These are phyloP conservation scores for Adela reaumurella DNA, from an alignment of 2,888 invertebrate genomes.

Conservation along the genomic window DNA sequence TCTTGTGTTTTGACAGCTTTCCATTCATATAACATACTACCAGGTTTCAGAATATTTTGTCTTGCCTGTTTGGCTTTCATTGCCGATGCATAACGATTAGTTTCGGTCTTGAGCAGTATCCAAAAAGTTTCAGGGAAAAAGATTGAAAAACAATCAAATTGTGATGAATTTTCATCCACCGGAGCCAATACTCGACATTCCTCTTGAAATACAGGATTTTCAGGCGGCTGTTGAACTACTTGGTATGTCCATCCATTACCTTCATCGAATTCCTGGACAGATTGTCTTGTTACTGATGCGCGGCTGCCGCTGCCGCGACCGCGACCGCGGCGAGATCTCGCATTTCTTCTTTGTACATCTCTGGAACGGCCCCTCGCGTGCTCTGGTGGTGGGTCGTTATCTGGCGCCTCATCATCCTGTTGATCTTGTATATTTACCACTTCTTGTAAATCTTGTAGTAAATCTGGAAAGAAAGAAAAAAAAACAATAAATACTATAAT, in stretches of 20 bases:
- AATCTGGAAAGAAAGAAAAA: slow-evolving; percentile 8
- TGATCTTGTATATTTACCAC: slow-evolving; percentile 5
- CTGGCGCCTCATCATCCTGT: slow-evolving; percentile 1
- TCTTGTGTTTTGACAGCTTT: slow-evolving; percentile 9
- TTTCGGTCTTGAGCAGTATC: slow-evolving; percentile 6
- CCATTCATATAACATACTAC: slow-evolving; percentile 7
- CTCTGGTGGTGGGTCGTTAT: too few relatives aligned
- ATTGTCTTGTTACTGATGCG: slow-evolving; percentile 3
- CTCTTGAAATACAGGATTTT: slow-evolving; percentile 7
- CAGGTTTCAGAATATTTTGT: slow-evolving; percentile 6
- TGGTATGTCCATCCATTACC: slow-evolving; percentile 10
- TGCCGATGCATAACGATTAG: slow-evolving; percentile 6
- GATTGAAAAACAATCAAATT: slow-evolving; percentile 9
- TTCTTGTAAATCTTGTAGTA: slow-evolving; percentile 8
- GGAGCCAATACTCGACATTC: slow-evolving; percentile 1
- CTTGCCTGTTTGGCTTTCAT: slow-evolving; percentile 7
- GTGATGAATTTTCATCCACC: slow-evolving; percentile 7
- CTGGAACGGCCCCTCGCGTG: too few relatives aligned
- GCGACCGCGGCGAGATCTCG: slow-evolving; percentile 1
- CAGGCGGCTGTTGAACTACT: slow-evolving; percentile 6
- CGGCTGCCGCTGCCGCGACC: slow-evolving; percentile 3
- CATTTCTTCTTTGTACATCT: too few relatives aligned
- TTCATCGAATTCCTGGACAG: slow-evolving; percentile 9
- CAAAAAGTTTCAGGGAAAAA: slow-evolving; percentile 5
- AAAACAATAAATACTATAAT: neutral